Conservation (phyloP, 2,888 invertebrate species). For the Tethea ocularis region DNA sequence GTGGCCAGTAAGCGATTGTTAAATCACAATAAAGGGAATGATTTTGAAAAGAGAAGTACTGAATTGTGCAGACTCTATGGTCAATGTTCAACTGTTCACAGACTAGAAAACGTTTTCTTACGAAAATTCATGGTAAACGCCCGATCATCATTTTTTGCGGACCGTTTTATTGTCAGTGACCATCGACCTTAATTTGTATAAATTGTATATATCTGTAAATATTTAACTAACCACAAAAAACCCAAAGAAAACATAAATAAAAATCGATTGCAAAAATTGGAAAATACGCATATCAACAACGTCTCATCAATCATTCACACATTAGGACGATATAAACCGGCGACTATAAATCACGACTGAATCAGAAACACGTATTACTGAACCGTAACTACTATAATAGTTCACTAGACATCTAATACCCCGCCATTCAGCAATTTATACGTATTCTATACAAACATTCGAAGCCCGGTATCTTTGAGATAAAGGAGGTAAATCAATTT, state of each 20-base stretch:
- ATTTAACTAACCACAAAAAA: not conserved
- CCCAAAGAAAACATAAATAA: not conserved
- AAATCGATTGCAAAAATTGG: not conserved
- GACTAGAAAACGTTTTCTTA: too few species aligned
- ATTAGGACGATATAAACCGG: not conserved
- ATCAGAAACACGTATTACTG: not conserved
- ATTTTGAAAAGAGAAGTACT: not conserved
- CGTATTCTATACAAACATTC: constrained; percentile 13
- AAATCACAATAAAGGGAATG: not conserved
- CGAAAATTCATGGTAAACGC: too few species aligned
- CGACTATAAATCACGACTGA: not conserved
- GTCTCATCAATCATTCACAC: not conserved
- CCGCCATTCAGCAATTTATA: not conserved
- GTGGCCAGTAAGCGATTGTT: not conserved
- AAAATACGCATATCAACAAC: not conserved
- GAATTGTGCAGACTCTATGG: too few species aligned
- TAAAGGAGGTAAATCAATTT: constrained; percentile 47
- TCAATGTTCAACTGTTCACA: too few species aligned
- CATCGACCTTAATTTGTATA: too few species aligned
- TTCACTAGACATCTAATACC: not conserved
- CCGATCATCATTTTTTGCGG: too few species aligned
- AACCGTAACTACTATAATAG: not conserved
- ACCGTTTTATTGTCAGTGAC: too few species aligned
- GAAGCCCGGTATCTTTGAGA: constrained; percentile 25
- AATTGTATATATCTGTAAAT: too few species aligned